Evolutionary conservation across 1,140 invertebrate genomes (phyloP), one percentile per base, ranked within the genome.

Genomic region (Homarus americanus): DNA sequence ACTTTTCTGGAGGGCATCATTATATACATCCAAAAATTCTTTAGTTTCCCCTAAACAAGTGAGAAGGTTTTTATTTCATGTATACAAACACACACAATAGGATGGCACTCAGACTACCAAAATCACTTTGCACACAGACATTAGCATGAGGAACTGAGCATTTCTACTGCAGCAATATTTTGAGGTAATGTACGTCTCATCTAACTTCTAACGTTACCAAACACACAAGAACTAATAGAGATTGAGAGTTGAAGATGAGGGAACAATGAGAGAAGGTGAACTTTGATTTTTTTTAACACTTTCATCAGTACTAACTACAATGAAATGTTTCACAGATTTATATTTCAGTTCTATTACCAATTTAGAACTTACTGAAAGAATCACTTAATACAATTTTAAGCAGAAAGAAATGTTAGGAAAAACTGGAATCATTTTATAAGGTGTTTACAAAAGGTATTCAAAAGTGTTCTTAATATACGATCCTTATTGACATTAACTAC

Each of bases 1-100:
- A 89, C 36, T 49, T 36, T 82, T 89, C 87, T 89, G 87, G 87
- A 89, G 87, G 87, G 87, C 79, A 89, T 89, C 87, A 89, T 82
- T 89, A 89, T 89, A 34, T 89, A 89, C 87, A 89, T 89, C 87
- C 41, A 89, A 87, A 87, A 87, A 53, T 73, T 73, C 69, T 75
- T 44, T 85, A 85, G 36, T 75, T 63, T 87, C 58, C 58, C 87
- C 69, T 89, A 82, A 89, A 82, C 87, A 89, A 75, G 87, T 82
- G 86, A 82, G 86, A 82, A 88, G 44, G 63, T 82, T 82, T n/a
- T n/a, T n/a, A n/a, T n/a, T n/a, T 89, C 87, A 89, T 82, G 82
- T 89, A 82, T 89, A 89, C 86, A 88, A 82, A 80, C 78, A 88
- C 76, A 72, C 78, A 89, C 40, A 69, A 69, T 63, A 79, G 58